Base-by-base conservation (phyloP, 2,888 invertebrate genomes). In the Macropis europaea region DNA sequence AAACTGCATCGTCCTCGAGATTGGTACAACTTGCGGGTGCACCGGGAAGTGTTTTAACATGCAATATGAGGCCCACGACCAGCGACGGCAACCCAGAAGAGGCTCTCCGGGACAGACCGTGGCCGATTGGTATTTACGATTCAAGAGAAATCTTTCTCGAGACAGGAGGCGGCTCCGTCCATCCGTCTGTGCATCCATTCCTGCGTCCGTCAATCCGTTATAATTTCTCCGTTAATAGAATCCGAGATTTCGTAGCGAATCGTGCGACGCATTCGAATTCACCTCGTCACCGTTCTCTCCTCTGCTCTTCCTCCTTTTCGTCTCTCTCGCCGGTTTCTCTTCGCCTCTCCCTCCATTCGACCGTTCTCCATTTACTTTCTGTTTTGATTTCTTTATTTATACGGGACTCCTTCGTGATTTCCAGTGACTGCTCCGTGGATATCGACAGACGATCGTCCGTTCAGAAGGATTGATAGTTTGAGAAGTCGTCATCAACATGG, bases 211-310 rank as follows among this genome's bases (percentile, higher is more conserved):
- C 86, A 86, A 86, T 88, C 88, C 89, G 89, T 89, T 89, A 89
- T 89, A 89, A 89, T 89, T 89, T 89, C 88, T 88, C 87, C 88
- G 88, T 86, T 89, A 89, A 88, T 89, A 87, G 89, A 89, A 89
- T 89, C 89, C 87, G 77, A 89, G 88, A 89, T 89, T 89, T 89
- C 87, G 86, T 87, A 83, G 84, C 76, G 83, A 75, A 74, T 83
- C 88, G 88, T 88, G 88, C 84, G 75, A 57, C 68, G 88, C 87
- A 88, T 89, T 80, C 80, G 80, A 82, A 85, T 78, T 38, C 54
- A 43, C 22, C 48, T 45, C 57, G 24, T 43, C 67, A 61, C 32
- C 73, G 73, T 59, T 54, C 52, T 60, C 53, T 64, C 53, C 42
- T n/a, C 26, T n/a, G n/a, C n/a, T n/a, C n/a, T n/a, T n/a, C n/a